phyloP scores from a whole-genome alignment of 1,140 invertebrate genomes.

The Zaprionus taronus region DNA sequence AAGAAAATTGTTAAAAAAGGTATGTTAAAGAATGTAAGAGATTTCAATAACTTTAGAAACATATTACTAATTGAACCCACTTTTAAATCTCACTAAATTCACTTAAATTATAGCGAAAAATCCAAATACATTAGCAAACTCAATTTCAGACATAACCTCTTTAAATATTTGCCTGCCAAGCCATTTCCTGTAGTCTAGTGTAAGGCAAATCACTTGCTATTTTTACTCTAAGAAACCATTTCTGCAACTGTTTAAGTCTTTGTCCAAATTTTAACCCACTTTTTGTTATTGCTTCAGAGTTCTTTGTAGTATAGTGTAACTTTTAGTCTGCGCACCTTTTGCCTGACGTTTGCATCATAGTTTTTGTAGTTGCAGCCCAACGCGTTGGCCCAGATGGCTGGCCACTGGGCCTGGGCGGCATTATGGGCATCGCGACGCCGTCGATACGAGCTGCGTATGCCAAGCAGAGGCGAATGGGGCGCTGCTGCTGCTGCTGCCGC shows the following conservation, averaged over 20 bases:
- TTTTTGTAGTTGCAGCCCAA: conserved; percentile 76
- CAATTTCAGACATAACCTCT: no score
- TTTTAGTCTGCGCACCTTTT: conserved; percentile 70
- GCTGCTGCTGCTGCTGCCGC: conserved; percentile 52
- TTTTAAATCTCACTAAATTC: no score
- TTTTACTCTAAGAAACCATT: not conserved
- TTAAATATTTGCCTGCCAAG: no score
- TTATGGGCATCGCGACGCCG: conserved; percentile 74
- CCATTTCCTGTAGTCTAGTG: not conserved
- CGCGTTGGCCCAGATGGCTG: conserved; percentile 73
- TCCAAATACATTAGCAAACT: no score
- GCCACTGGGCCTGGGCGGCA: conserved; percentile 62
- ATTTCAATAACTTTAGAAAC: no score
- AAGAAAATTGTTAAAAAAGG: no score
- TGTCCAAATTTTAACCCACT: not conserved
- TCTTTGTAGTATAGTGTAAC: conserved; percentile 48
- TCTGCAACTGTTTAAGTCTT: not conserved
- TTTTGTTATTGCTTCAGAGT: not conserved
- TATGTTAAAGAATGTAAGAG: no score
- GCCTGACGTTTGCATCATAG: conserved; percentile 73
- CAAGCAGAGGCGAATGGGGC: conserved; percentile 55
- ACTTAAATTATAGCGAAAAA: no score
- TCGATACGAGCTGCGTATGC: conserved; percentile 68
- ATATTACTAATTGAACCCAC: no score
- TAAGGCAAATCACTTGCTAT: not conserved